Percentiles rank a stretch among this genome's conserved stretches.
phyloP scores from a whole-genome alignment of 2,797 vertebrate genomes.

The Lates japonicus region DNA sequence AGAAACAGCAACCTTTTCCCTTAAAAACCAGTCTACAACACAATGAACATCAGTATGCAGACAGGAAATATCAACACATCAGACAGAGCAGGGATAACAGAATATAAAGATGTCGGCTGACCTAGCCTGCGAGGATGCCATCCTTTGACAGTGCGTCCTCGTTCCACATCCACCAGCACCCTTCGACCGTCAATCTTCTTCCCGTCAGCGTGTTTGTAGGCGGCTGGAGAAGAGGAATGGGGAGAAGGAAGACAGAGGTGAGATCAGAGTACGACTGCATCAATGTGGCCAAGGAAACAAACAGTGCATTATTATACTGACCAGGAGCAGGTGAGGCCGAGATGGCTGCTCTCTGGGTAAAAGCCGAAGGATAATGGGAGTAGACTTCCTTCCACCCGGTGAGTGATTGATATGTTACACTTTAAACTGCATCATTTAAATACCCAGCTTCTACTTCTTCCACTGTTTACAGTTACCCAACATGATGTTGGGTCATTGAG shows the following conservation, averaged over 20 bases:
- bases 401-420: slow-evolving; percentile 65
- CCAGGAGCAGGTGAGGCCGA: slow-evolving; percentile 84
- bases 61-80: not conserved
- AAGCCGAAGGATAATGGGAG: slow-evolving; percentile 81
- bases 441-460: slow-evolving; percentile 7
- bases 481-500: too few relatives aligned
- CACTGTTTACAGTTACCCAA: not conserved
- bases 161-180: slow-evolving; percentile 94
- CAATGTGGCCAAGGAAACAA: slow-evolving; percentile 78
- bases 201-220: slow-evolving; percentile 96
- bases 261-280: slow-evolving; percentile 41
- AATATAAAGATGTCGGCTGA: slow-evolving; percentile 66
- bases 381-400: slow-evolving; percentile 82
- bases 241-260: slow-evolving; percentile 65
- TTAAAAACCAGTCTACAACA: too few relatives aligned
- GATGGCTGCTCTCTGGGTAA: slow-evolving; percentile 85
- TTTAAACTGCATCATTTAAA: slow-evolving; percentile 32
- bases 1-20: too few relatives aligned
- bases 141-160: slow-evolving; percentile 95
- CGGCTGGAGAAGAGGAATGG: slow-evolving; percentile 86
- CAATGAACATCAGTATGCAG: not conserved
- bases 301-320: slow-evolving; percentile 83
- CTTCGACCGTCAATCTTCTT: slow-evolving; percentile 96
- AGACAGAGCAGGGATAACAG: not conserved
- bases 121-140: slow-evolving; percentile 94